phyloP scores from a whole-genome alignment of 2,113 vertebrate species.

The Chaetodon trifascialis region DNA sequence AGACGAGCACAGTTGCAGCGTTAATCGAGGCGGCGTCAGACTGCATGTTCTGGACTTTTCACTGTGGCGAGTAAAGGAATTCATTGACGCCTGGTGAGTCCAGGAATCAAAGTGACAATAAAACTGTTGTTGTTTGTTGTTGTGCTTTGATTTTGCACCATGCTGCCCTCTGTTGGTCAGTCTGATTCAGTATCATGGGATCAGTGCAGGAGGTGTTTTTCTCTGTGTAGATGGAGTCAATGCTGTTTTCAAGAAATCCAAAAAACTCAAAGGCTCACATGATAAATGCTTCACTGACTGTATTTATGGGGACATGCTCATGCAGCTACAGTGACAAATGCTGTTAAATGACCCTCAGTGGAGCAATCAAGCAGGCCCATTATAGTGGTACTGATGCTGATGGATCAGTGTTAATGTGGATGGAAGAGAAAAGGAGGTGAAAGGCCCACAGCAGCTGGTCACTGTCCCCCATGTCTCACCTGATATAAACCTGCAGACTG shows the following conservation, averaged over 20 bases:
- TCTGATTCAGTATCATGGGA: background rate
- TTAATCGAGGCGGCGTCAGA: background rate
- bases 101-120: conserved; percentile 17
- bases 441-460: conserved; percentile 28
- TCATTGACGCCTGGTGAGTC: conserved; percentile 25
- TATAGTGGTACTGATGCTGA: conserved; percentile 23
- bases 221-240: background rate
- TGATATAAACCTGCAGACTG: conserved; percentile 4
- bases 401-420: conserved; percentile 36
- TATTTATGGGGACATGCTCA: background rate
- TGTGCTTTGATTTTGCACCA: conserved; percentile 33
- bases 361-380: conserved; percentile 14
- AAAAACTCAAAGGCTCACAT: background rate
- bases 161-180: conserved; percentile 70
- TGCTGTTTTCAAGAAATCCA: background rate
- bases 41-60: background rate
- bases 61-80: conserved; percentile 15
- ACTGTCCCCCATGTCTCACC: conserved; percentile 10
- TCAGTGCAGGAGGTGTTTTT: background rate
- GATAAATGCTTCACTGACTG: background rate
- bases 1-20: background rate
- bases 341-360: conserved; percentile 42
- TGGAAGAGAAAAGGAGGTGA: conserved; percentile 5
- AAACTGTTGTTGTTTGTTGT: conserved; percentile 27
- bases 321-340: conserved; percentile 17